phyloP scores from a whole-genome alignment of 2,888 invertebrate genomes.

The Acheta domesticus region DNA sequence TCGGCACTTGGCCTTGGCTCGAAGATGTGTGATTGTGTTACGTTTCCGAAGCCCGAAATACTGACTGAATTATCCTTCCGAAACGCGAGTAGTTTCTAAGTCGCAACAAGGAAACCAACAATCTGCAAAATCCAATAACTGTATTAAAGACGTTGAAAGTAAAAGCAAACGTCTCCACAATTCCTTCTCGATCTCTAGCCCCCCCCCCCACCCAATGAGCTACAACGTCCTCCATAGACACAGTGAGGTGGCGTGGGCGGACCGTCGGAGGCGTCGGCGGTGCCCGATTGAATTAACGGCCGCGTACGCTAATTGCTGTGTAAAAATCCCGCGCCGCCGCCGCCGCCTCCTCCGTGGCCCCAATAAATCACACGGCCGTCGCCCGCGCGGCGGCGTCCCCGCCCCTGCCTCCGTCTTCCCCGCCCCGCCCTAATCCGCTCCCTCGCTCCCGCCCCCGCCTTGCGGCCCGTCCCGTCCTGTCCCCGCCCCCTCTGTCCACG shows the following conservation, averaged over 20 bases:
- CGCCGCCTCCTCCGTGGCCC: background rate
- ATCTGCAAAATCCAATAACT: too few species aligned
- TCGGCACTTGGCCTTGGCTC: too few species aligned
- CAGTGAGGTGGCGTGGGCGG: background rate
- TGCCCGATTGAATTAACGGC: slow-evolving; percentile 6
- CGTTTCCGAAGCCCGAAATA: too few species aligned
- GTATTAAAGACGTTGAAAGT: too few species aligned
- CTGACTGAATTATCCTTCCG: too few species aligned
- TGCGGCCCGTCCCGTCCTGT: too few species aligned
- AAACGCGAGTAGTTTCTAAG: too few species aligned
- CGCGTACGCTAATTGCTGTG: slow-evolving; percentile 18
- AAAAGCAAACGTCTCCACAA: too few species aligned
- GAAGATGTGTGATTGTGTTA: too few species aligned
- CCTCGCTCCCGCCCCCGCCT: background rate
- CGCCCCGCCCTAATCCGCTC: background rate
- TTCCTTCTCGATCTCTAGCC: too few species aligned
- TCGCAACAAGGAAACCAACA: too few species aligned
- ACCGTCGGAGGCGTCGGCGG: background rate
- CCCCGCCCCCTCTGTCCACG: background rate
- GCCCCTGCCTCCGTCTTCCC: background rate
- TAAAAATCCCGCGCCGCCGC: background rate
- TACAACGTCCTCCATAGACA: background rate
- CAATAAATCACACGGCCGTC: slow-evolving; percentile 1
- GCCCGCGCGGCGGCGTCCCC: background rate
- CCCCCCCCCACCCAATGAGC: background rate